Base-by-base conservation (phyloP, 37 sponge, comb jelly and placozoan genomes). In the Agelas oroides region DNA sequence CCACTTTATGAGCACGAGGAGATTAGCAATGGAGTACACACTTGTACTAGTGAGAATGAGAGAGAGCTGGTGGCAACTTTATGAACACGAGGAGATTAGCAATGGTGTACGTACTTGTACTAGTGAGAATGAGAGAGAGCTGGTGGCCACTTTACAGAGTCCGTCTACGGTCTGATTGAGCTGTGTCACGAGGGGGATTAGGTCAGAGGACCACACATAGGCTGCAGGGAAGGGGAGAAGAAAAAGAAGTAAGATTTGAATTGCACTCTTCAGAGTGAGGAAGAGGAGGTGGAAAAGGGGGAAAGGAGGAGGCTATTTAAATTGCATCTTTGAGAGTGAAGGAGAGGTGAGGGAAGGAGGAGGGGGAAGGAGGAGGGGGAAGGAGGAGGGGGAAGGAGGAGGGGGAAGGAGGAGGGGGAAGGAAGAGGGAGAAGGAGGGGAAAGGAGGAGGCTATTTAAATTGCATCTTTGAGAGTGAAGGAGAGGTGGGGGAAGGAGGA, bases 111-210 rank as follows among this genome's bases (percentile, higher is more conserved):
- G n/a, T n/a, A 61, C 62, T 5, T 61, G 62, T 12, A 61, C 62
- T 61, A 61, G n/a, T 12, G 62, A n/a, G 35, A 92, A 92, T 1
- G 79, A 79, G 56, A 92, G 85, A 33, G 84, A 75, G 67, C 71
- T 88, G 32, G 57, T 52, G n/a, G 85, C 65, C 19, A 92, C 64
- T 64, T 71, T 85, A 36, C 79, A 80, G 17, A 92, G 61, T 19
- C 93, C 89, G 19, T 92, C 93, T 55, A 88, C 36, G 0, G 89
- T 92, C 59, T 92, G 93, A 56, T 79, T 84, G 25, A 92, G 76
- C 27, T 73, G 41, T 5, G 62, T 25, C 27, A 84, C 79, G 34
- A 79, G 55, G 13, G 85, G 88, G 16, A 92, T 84, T 2, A 92
- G 64, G 6, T 75, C 65, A 0, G 38, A 52, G n/a, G 93, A 92